Percentiles rank a stretch among this genome's conserved stretches.
Conservation (phyloP, 2,888 invertebrate genomes). For the Ormia ochracea region DNA sequence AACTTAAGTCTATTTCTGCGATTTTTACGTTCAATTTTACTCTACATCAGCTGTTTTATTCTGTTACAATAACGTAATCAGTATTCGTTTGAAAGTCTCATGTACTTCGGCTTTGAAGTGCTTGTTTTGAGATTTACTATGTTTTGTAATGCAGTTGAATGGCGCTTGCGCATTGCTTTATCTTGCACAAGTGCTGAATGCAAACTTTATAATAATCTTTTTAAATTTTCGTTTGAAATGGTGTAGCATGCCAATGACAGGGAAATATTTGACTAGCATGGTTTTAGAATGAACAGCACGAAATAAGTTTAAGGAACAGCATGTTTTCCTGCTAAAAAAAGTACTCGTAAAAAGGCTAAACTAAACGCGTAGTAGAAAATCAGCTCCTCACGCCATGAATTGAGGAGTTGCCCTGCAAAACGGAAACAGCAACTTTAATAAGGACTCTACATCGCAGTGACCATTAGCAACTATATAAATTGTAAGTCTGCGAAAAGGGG, state of each 20-base stretch:
- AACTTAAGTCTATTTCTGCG: too few species aligned
- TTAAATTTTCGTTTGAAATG: background rate
- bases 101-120: too few species aligned
- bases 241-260: conserved; percentile 43
- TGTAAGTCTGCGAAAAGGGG: too few species aligned
- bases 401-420: background rate
- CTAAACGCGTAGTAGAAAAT: conserved; percentile 15
- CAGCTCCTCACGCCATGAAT: conserved; percentile 29
- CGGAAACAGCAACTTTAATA: conserved; percentile 9
- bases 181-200: too few species aligned
- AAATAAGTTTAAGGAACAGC: conserved; percentile 38
- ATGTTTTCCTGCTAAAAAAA: conserved; percentile 13
- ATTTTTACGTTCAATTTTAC: too few species aligned
- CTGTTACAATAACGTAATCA: too few species aligned
- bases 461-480: conserved; percentile 27
- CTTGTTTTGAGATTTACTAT: too few species aligned
- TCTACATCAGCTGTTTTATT: too few species aligned
- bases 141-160: too few species aligned
- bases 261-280: conserved; percentile 38
- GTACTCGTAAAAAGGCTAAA: background rate
- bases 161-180: too few species aligned
- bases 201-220: background rate
- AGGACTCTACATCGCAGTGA: background rate
- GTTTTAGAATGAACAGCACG: conserved; percentile 6
- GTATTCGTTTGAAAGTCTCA: too few species aligned